These are phyloP conservation scores for Trachymyrmex cornetzi DNA, from an alignment of 1,140 invertebrate species.

Conservation along the genomic window DNA sequence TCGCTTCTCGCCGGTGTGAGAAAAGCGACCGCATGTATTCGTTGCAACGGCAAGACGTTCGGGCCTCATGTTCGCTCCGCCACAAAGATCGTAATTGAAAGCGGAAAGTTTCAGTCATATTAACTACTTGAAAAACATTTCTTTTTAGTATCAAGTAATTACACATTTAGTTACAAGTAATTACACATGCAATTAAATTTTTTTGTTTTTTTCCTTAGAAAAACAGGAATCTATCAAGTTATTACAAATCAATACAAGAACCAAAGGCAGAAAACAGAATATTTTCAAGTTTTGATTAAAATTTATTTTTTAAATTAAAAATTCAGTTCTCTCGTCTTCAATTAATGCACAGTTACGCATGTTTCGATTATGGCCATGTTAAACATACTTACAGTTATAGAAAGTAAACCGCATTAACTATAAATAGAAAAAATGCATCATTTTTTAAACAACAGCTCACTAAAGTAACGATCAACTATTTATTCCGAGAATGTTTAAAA, in stretches of 20 bases:
- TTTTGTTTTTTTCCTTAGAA: neutral
- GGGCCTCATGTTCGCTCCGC: neutral
- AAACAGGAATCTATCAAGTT: neutral
- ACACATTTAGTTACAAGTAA: neutral
- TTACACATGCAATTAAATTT: neutral
- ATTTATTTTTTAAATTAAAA: slow-evolving; percentile 7
- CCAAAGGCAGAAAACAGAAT: neutral
- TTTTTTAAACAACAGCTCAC: neutral
- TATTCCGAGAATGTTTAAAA: slow-evolving; percentile 7
- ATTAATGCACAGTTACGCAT: neutral
- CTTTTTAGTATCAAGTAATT: slow-evolving; percentile 11
- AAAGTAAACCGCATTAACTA: neutral
- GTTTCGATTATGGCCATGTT: neutral
- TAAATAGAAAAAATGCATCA: slow-evolving; percentile 2
- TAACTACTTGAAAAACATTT: neutral
- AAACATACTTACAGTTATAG: neutral
- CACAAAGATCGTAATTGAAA: slow-evolving; percentile 22
- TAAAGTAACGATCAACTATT: neutral
- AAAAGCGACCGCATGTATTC: slow-evolving; percentile 58
- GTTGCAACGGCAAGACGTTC: neutral
- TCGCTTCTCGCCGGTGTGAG: slow-evolving; percentile 41
- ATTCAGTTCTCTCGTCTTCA: neutral
- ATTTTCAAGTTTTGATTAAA: neutral
- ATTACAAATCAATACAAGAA: neutral
- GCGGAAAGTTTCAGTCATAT: neutral